Evolutionary conservation across 2,888 invertebrate genomes (phyloP).

Genomic region (Candidula unifasciata): DNA sequence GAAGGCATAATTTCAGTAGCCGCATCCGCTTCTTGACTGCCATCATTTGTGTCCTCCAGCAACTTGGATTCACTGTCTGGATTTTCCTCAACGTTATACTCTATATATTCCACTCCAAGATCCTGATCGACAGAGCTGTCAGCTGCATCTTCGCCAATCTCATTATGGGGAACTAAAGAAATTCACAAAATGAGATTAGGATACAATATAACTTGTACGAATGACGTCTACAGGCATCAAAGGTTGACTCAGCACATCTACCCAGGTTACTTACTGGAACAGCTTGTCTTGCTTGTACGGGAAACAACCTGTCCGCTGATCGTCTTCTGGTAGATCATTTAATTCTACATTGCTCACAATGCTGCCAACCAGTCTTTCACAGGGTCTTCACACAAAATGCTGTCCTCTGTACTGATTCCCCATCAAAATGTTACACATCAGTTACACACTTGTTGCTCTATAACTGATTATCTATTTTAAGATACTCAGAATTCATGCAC

Average conservation of each 20-base stretch:
- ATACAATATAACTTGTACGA: conserved; percentile 45
- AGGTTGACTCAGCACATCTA: conserved; percentile 40
- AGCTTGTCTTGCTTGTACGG: conserved; percentile 1
- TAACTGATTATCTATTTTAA: no score
- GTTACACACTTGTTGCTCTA: no score
- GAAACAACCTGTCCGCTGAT: neutral
- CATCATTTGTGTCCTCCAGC: conserved; percentile 17
- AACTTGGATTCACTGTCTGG: conserved; percentile 34
- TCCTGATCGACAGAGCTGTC: conserved; percentile 34
- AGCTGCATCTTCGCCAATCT: conserved; percentile 31
- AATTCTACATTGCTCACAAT: neutral
- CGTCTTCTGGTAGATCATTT: neutral
- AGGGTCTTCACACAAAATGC: neutral
- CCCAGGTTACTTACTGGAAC: conserved; percentile 44
- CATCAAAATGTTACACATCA: no score
- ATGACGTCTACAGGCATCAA: conserved; percentile 43
- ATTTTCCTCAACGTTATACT: conserved; percentile 32
- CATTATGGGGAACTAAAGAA: conserved; percentile 50
- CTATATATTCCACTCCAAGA: conserved; percentile 16
- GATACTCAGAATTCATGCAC: neutral
- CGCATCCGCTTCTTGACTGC: neutral
- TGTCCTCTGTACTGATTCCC: neutral
- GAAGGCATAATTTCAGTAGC: neutral
- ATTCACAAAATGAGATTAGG: conserved; percentile 51
- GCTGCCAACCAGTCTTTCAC: conserved; percentile 7